These are phyloP conservation scores for Lasioglossum oenotherae DNA, from an alignment of 2,888 invertebrate genomes.

Conservation along the genomic window DNA sequence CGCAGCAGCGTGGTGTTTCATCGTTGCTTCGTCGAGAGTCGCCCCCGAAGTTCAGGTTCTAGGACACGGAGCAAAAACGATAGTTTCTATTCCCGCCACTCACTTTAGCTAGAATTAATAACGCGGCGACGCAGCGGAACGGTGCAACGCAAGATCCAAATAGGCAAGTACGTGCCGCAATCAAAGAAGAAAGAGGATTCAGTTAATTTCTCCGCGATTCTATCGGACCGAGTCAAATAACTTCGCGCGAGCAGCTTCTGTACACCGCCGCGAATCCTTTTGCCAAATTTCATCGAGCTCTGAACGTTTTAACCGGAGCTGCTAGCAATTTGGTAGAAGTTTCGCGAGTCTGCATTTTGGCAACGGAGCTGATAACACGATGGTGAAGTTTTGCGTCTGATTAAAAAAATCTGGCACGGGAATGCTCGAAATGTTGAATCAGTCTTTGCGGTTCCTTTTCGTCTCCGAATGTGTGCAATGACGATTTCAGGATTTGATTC, in stretches of 20 bases:
- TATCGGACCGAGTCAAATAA: neutral
- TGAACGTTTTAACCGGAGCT: neutral
- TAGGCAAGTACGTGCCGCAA: neutral
- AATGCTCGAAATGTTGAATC: neutral
- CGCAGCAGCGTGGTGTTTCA: neutral
- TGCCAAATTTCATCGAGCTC: neutral
- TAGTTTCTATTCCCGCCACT: constrained; percentile 18
- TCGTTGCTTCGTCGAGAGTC: neutral
- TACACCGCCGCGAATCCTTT: neutral
- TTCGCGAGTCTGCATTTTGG: neutral
- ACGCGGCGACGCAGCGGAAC: neutral
- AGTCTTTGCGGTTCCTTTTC: neutral
- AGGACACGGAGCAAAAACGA: constrained; percentile 15
- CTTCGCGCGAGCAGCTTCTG: neutral
- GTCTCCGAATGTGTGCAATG: neutral
- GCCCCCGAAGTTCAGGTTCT: constrained; percentile 8
- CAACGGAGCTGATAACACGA: neutral
- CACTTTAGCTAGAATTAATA: constrained; percentile 5
- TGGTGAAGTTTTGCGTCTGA: neutral
- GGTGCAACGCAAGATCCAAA: neutral
- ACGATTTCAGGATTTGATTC: too few species aligned
- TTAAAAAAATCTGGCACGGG: neutral
- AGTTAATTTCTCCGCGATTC: neutral
- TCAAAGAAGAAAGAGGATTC: neutral
- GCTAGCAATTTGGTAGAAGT: neutral